Base-by-base conservation (phyloP, 2,888 invertebrate species). In the Tipula confusa region DNA sequence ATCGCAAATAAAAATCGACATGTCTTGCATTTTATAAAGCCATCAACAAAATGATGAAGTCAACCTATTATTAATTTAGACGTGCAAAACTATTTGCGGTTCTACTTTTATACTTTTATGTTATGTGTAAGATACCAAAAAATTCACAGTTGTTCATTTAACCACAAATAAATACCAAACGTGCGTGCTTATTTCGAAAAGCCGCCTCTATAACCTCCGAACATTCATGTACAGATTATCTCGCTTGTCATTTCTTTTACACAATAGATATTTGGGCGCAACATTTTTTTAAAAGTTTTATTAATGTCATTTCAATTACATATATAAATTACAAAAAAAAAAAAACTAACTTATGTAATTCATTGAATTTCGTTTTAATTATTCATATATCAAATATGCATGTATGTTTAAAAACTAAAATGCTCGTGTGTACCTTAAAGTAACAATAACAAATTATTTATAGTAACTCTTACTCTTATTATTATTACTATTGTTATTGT, bases 291-390 rank as follows among this genome's bases (percentile, higher is more conserved):
- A 9, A 13, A 64, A 64, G 0, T 64, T 24, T 64, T 64, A 64
- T 64, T 64, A 64, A 64, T 64, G 64, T 64, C 64, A 64, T 64
- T 64, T 64, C 64, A 64, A 64, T 64, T 64, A 64, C 64, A 64
- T 24, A 64, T 64, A 64, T 24, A 24, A 24, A 24, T 64, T 24
- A 24, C 24, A 13, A 24, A 18, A 64, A 64, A n/a, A n/a, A n/a
- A n/a, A n/a, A n/a, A n/a, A n/a, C 24, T 11, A 64, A 2, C 18
- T 64, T 64, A 64, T 64, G 64, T 64, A 64, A 64, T 11, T 2
- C 64, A 64, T 64, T 64, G 24, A 64, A 64, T 64, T 64, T 64
- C 24, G 24, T 24, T 64, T 64, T 11, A 64, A 64, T 64, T 64
- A 64, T 64, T 24, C 64, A 64, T 64, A 64, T 24, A 64, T 64